Percentiles rank a stretch among this genome's conserved stretches.
These are phyloP conservation scores for Arion vulgaris DNA, from an alignment of 1,140 invertebrate species.

Conservation along the genomic window DNA sequence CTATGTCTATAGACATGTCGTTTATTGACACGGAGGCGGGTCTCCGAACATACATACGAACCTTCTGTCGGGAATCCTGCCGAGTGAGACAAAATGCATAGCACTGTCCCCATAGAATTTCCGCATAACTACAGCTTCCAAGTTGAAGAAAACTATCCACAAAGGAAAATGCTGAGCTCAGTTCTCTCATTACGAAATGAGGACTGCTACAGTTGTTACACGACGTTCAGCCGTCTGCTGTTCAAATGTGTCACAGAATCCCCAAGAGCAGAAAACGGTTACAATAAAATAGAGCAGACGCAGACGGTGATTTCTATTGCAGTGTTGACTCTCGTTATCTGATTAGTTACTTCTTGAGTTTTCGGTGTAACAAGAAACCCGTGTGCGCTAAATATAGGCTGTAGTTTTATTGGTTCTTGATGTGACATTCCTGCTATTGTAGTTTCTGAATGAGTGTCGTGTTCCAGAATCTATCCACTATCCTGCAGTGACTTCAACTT, in stretches of 20 bases:
- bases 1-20: background rate
- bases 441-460: conserved; percentile 11
- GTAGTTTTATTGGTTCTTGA: background rate
- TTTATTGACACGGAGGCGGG: too few relatives aligned
- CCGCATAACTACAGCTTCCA: conserved; percentile 19
- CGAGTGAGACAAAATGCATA: conserved; percentile 28
- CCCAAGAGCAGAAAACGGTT: too few relatives aligned
- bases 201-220: conserved; percentile 9
- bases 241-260: background rate
- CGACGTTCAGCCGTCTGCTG: background rate
- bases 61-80: conserved; percentile 13
- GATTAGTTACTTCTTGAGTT: conserved; percentile 3
- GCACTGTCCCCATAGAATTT: conserved; percentile 26
- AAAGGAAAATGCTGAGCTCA: background rate
- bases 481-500: background rate
- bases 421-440: conserved; percentile 5
- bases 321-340: background rate
- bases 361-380: background rate
- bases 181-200: conserved; percentile 25
- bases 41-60: too few relatives aligned
- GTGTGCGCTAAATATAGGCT: conserved; percentile 9
- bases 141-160: conserved; percentile 13
- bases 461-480: background rate
- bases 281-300: background rate
- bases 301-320: background rate